Evolutionary conservation across 1,140 invertebrate genomes (phyloP), one percentile per base, ranked within the genome.

Genomic region (Scaptomyza pallida): DNA sequence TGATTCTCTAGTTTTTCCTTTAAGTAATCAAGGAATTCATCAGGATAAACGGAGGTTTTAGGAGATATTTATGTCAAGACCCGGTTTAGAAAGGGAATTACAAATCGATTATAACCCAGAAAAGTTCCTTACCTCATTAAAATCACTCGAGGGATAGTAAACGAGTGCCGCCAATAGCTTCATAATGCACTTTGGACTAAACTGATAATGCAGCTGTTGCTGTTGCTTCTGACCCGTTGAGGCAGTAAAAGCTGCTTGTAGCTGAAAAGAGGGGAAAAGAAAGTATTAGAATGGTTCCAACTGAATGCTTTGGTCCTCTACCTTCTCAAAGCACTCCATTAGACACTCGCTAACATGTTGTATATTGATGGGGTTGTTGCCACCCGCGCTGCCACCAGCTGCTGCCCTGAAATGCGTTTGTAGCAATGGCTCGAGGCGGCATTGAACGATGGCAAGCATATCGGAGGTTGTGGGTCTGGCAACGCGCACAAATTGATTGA

Each of bases 111-210:
- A 60, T 23, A 41, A 41, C n/a, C 13, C 35, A n/a, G n/a, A n/a
- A n/a, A n/a, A n/a, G n/a, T 23, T 5, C 61, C 70, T 63, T 51
- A 88, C 91, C 71, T 91, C 81, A 64, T 82, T 90, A 60, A 91
- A 91, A 64, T 88, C 47, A 21, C 59, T 68, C n/a, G 80, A 12
- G 3, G 89, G 88, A 52, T 91, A 91, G 55, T 75, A 82, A 45
- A 75, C 60, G 2, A 91, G 72, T 6, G 61, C 67, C 35, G 78
- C 59, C 45, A 91, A 50, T n/a, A 90, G 68, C 68, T 90, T 81
- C 75, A 91, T 89, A 59, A 91, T 80, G 69, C 81, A 89, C 55
- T 91, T 91, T 21, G 91, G 91, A 44, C 82, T 91, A 57, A 91
- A 91, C 72, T 90, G 89, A 71, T 91, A 91, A 63, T 91, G 91